Evolutionary conservation across 2,888 invertebrate genomes (phyloP), one percentile per base, ranked within the genome.

Genomic region (Cylloceria caligata): DNA sequence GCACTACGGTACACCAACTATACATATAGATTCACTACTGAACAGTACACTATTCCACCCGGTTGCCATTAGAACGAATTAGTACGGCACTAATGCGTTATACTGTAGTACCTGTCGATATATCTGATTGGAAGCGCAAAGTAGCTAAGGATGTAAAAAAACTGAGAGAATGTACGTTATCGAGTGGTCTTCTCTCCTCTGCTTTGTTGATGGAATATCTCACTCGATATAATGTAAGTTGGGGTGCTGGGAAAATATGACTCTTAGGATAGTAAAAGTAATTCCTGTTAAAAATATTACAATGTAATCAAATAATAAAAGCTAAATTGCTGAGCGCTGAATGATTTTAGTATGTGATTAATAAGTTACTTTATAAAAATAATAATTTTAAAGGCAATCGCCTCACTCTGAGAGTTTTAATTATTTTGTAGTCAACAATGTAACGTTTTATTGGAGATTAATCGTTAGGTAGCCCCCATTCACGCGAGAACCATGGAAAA

Each of bases 41-140:
- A 52, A 45, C 55, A 64, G 36, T 75, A 47, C 49, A 68, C 52
- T 52, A 76, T 78, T 71, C 65, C 67, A 47, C 47, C 24, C 52
- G 62, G 71, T 69, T 69, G 76, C 75, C 72, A 72, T 79, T 79
- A 72, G 79, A 75, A 80, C 79, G 75, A 79, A 83, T 83, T 79
- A 79, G 75, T 79, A 75, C 65, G 75, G 27, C 60, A 72, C 79
- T 75, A 82, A 79, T 72, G 67, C 67, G 52, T 49, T 36, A 60
- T 72, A 55, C 71, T 24, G 49, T 55, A 52, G 75, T 75, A 67
- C 78, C 79, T 72, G 79, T 83, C 75, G 82, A 83, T 79, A 69
- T 72, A 77, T 81, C 80, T 80, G 80, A 80, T 81, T 72, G 60
- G 52, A 52, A 72, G 45, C 19, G 71, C 68, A 73, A 72, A 62